Evolutionary conservation across 2,113 vertebrate species (phyloP).

Genomic region (Proteles cristata): DNA sequence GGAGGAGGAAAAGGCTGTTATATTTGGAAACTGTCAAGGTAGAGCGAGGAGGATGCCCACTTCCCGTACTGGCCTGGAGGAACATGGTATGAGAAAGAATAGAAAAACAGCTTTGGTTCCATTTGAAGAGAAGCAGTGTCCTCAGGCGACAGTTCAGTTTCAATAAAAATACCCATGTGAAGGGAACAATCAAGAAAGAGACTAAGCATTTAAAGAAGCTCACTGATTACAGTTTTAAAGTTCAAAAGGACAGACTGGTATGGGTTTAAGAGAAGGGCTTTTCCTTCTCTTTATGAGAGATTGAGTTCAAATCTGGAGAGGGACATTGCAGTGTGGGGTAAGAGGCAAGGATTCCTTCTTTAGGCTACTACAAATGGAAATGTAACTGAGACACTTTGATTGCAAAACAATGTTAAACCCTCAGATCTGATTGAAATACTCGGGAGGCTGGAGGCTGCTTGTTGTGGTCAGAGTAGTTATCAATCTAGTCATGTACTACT

Average conservation of each 20-base stretch:
- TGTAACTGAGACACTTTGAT: background rate
- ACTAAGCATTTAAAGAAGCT: background rate
- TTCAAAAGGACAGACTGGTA: background rate
- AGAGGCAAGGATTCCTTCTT: background rate
- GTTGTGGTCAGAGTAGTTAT: background rate
- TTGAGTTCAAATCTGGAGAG: background rate
- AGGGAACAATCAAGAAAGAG: background rate
- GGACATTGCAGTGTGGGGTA: background rate
- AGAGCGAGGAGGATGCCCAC: background rate
- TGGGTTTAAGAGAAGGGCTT: background rate
- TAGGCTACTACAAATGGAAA: background rate
- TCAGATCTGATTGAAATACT: background rate
- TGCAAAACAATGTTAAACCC: background rate
- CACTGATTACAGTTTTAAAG: background rate
- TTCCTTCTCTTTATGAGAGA: background rate
- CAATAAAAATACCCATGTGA: slow-evolving; percentile 29
- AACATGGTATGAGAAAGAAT: background rate
- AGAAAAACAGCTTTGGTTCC: background rate
- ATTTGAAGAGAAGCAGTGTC: background rate
- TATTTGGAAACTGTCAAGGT: background rate
- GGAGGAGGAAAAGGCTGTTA: background rate
- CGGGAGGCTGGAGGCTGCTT: background rate
- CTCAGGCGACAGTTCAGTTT: background rate
- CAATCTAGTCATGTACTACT: background rate
- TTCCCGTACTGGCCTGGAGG: background rate